Base-by-base conservation (phyloP, 2,113 vertebrate species). In the Rattus norvegicus region DNA sequence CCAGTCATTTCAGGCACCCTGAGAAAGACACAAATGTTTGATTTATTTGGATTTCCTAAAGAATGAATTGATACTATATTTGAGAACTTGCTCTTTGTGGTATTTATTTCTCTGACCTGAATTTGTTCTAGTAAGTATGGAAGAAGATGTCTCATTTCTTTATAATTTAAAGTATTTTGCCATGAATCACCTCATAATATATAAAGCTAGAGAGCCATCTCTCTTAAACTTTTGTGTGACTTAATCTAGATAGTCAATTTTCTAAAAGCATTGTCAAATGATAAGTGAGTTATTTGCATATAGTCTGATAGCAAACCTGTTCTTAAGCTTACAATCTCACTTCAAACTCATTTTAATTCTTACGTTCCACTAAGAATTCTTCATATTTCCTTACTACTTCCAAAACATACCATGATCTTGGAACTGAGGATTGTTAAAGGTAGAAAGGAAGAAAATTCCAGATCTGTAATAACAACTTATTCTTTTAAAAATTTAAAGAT, bases 91-190 rank as follows among this genome's bases (percentile, higher is more conserved):
- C 76, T 11, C 24, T 97, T 20, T 88, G 33, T 96, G 73, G 87
- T 93, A 36, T 81, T 95, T 92, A 47, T 90, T 96, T 95, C 96
- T 97, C 65, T 93, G 54, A 93, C 49, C 39, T 97, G 95, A 93
- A 93, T 92, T 92, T 97, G 93, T 97, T 75, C 61, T 92, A 86
- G 14, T 92, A 16, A 73, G 6, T 93, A 47, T 95, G 59, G 52
- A 93, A 95, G 70, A 92, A 39, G 16, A 69, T 89, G 93, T 61
- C 96, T 67, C 30, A 47, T 92, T 72, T 95, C 63, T 94, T 52
- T 87, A 77, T 88, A 12, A 77, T 92, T 96, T 86, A 96, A 30
- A 93, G 61, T 95, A 72, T 93, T 61, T 94, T 96, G 54, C 10
- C 17, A 75, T 30, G 49, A 96, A 85, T 90, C 59, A 79, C 61